Conservation (phyloP, 2,113 vertebrate genomes). For the Varanus salvator region DNA sequence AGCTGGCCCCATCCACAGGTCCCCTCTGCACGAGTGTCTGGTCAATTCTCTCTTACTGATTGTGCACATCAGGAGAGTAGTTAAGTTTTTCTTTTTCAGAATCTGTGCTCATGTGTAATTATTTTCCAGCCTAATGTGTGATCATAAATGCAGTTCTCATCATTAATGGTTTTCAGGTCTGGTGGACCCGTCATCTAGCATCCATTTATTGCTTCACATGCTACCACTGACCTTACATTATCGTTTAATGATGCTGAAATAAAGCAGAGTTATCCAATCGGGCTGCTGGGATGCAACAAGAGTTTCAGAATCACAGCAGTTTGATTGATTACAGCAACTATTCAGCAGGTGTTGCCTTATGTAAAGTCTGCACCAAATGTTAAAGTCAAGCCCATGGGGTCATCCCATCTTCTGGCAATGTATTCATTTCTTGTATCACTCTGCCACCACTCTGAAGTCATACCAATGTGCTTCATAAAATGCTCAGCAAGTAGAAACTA, state of each 20-base stretch:
- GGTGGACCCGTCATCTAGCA: slow-evolving; percentile 27
- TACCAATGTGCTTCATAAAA: too few species aligned
- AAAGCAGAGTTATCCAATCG: background rate
- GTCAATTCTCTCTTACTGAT: background rate
- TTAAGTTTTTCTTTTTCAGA: slow-evolving; percentile 32
- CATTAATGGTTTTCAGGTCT: slow-evolving; percentile 41
- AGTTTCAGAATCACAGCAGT: slow-evolving; percentile 8
- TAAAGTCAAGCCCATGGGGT: background rate
- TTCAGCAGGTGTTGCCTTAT: background rate
- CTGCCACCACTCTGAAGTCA: background rate
- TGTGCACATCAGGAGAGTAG: background rate
- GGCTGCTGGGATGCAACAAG: slow-evolving; percentile 23
- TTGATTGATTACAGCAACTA: slow-evolving; percentile 1
- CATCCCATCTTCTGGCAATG: background rate
- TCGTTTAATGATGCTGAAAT: slow-evolving; percentile 57
- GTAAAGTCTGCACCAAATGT: slow-evolving; percentile 21
- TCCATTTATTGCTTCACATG: slow-evolving; percentile 1
- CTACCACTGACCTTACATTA: background rate
- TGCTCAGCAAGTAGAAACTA: too few species aligned
- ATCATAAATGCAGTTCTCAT: background rate
- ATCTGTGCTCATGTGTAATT: slow-evolving; percentile 27
- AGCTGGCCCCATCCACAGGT: background rate
- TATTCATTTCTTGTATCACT: too few species aligned
- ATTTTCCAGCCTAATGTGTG: slow-evolving; percentile 27
- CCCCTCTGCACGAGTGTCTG: background rate